Conservation (phyloP, 2,888 invertebrate genomes). For the Encarsia formosa region DNA sequence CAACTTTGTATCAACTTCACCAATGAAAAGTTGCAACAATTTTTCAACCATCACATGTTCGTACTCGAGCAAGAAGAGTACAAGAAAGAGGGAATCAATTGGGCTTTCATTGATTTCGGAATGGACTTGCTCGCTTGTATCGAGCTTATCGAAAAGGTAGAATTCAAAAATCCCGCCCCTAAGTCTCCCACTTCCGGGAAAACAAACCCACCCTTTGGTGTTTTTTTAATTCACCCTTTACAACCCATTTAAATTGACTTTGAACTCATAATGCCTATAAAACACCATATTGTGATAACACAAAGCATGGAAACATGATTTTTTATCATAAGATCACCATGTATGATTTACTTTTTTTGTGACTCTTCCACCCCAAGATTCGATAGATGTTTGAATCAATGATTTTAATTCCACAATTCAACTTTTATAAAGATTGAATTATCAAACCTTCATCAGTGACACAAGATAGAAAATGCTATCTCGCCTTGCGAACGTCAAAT, state of each 20-base stretch:
- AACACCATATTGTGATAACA: no score
- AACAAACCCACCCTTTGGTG: not conserved
- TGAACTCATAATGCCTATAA: no score
- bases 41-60: conserved; percentile 99
- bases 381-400: not conserved
- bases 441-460: no score
- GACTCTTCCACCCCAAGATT: not conserved
- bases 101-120: conserved; percentile 99
- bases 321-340: no score
- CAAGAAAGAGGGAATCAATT: conserved; percentile 93
- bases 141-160: conserved; percentile 96
- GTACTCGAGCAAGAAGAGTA: conserved; percentile 99
- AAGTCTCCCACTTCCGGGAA: no score
- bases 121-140: conserved; percentile 98
- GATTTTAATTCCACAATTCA: not conserved
- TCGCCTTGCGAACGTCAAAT: no score
- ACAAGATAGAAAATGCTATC: no score
- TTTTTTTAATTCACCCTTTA: conserved; percentile 4
- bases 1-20: conserved; percentile 99
- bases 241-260: conserved; percentile 6
- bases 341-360: no score
- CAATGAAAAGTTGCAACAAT: conserved; percentile 98
- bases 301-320: no score
- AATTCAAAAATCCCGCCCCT: no score
- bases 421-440: no score